Evolutionary conservation across 2,797 vertebrate species (phyloP), one percentile per base, ranked within the genome.

Genomic region (Spheniscus humboldti): DNA sequence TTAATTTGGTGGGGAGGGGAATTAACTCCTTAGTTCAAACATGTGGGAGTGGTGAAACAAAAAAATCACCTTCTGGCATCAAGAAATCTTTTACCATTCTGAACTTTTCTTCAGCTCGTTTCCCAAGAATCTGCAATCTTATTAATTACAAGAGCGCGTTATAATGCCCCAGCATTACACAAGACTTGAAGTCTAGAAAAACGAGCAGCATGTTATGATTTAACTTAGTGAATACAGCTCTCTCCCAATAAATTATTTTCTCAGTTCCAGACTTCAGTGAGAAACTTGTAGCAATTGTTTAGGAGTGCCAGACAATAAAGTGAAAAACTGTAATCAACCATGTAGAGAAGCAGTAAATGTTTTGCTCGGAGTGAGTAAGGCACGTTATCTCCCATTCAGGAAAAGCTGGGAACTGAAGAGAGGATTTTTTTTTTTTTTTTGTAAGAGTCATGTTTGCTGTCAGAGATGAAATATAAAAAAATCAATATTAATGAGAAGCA

Each of bases 401-500:
- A 86, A 92, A 90, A 88, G 43, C 66, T 43, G 39, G 15, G 53
- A 85, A 91, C 22, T 41, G 56, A 73, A 89, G 23, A 82, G 24
- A 67, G n/a, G 18, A 43, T 24, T 33, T 20, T 14, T 66, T 37
- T 28, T 16, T 56, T 57, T 72, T 74, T 45, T 71, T n/a, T 0
- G 14, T 71, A 47, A 76, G 55, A 74, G 9, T 62, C 73, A 24
- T 57, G 73, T 86, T 91, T 86, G 23, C 76, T 63, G 62, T 85
- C 86, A 90, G 76, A 86, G 75, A 59, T 74, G 56, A 96, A 96
- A 92, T 79, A 93, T 52, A 28, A 69, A 89, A 91, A 88, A 92
- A 93, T 91, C 73, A 82, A 64, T 96, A 96, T 94, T 96, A 88
- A 97, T 90, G 71, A 95, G 95, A 94, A 82, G 71, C 74, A 91